Evolutionary conservation across 2,888 invertebrate species (phyloP).

Genomic region (Cephus pygmeus): DNA sequence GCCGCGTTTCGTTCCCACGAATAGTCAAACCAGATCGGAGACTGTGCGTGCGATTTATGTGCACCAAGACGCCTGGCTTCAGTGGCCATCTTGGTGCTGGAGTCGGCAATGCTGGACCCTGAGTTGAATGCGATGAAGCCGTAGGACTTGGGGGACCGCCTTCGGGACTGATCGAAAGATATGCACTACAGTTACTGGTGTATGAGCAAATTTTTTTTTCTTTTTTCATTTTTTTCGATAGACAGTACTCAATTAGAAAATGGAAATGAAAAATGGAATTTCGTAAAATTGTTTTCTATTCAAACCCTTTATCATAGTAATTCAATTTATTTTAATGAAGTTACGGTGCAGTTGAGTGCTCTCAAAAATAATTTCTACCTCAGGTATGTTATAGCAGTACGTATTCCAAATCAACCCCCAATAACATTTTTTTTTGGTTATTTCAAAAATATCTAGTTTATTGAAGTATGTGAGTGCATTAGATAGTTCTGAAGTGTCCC

Average conservation of each 20-base stretch:
- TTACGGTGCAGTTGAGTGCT: no score
- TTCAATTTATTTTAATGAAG: no score
- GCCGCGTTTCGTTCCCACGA: slow-evolving; percentile 45
- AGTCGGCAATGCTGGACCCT: slow-evolving; percentile 42
- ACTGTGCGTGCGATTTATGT: slow-evolving; percentile 86
- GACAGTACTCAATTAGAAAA: no score
- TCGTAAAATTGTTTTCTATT: no score
- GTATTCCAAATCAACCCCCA: neutral
- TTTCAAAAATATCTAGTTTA: no score
- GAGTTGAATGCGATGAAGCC: slow-evolving; percentile 54
- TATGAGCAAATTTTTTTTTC: no score
- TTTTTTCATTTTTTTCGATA: no score
- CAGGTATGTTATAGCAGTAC: neutral
- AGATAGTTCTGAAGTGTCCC: neutral
- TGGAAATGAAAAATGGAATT: no score
- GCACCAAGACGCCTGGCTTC: slow-evolving; percentile 88
- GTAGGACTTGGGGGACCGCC: slow-evolving; percentile 64
- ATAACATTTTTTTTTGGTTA: neutral
- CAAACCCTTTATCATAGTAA: no score
- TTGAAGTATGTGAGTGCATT: neutral
- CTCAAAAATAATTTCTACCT: neutral
- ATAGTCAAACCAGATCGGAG: slow-evolving; percentile 62
- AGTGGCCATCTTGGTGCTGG: slow-evolving; percentile 85
- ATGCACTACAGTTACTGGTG: neutral
- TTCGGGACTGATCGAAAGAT: slow-evolving; percentile 63